Percentiles rank a stretch among this genome's conserved stretches.
Evolutionary conservation across 64 coral and sea anemone genomes (phyloP).

Genomic region (Pocillopora verrucosa): DNA sequence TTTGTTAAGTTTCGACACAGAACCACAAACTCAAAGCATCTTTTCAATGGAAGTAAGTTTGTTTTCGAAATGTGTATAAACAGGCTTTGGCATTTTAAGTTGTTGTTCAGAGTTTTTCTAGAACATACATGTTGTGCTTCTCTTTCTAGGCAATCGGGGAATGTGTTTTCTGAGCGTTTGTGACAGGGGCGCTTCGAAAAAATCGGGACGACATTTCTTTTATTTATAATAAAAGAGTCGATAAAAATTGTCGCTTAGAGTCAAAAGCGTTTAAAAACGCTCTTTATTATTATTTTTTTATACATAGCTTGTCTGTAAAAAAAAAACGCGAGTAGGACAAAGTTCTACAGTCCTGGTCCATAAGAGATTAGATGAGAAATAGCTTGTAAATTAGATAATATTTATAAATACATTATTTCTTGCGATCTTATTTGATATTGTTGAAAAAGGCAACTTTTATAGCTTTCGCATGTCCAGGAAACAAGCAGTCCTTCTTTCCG

Average conservation of each 20-base stretch:
- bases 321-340: neutral
- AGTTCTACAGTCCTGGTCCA: neutral
- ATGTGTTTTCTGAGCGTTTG: neutral
- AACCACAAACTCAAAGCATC: neutral
- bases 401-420: conserved; percentile 32
- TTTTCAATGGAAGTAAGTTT: neutral
- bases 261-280: conserved; percentile 4
- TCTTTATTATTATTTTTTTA: neutral
- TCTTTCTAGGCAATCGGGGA: too few relatives aligned
- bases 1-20: neutral
- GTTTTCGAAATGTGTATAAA: neutral
- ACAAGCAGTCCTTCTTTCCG: too few relatives aligned
- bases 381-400: conserved; percentile 13
- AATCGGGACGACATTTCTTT: neutral
- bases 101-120: too few relatives aligned
- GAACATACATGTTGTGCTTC: too few relatives aligned
- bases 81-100: neutral
- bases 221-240: conserved; percentile 1
- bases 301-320: neutral
- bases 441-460: neutral
- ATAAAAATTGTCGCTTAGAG: neutral
- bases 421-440: neutral
- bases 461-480: too few relatives aligned
- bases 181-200: too few relatives aligned
- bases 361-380: neutral